Percentiles rank a stretch among this genome's conserved stretches.
Conservation (phyloP, 1,140 invertebrate species). For the Bombus confusus region DNA sequence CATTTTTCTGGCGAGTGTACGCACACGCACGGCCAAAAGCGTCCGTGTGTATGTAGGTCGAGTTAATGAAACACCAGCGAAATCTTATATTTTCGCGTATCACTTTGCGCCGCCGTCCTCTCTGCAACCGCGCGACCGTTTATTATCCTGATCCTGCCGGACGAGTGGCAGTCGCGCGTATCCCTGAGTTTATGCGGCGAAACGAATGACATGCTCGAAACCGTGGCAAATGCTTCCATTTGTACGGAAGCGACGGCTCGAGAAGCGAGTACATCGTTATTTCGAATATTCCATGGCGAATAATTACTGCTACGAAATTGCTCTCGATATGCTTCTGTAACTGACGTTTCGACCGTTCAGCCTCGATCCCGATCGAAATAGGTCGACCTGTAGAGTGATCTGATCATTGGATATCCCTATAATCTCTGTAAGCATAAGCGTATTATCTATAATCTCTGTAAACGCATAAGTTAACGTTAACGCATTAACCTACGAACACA, state of each 20-base stretch:
- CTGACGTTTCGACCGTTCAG: no score
- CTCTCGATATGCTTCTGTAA: not conserved
- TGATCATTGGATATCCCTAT: no score
- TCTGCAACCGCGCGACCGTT: not conserved
- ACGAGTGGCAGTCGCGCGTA: not conserved
- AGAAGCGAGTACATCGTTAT: no score
- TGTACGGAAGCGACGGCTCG: no score
- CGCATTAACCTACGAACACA: no score
- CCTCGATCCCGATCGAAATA: not conserved
- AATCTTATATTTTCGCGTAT: conserved; percentile 22
- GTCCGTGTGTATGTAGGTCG: conserved; percentile 11
- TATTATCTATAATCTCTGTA: no score
- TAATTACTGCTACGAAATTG: conserved; percentile 3
- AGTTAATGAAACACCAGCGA: conserved; percentile 22
- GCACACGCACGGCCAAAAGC: no score
- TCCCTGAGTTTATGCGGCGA: not conserved
- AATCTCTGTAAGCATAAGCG: no score
- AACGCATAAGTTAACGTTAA: no score
- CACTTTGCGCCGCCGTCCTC: not conserved
- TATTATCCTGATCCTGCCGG: conserved; percentile 12
- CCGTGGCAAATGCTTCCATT: no score
- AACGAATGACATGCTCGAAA: not conserved
- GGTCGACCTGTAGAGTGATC: no score
- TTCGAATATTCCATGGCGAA: not conserved
- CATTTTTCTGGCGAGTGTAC: no score